These are phyloP conservation scores for Neodiprion virginianus DNA, from an alignment of 1,140 invertebrate species.

Conservation along the genomic window DNA sequence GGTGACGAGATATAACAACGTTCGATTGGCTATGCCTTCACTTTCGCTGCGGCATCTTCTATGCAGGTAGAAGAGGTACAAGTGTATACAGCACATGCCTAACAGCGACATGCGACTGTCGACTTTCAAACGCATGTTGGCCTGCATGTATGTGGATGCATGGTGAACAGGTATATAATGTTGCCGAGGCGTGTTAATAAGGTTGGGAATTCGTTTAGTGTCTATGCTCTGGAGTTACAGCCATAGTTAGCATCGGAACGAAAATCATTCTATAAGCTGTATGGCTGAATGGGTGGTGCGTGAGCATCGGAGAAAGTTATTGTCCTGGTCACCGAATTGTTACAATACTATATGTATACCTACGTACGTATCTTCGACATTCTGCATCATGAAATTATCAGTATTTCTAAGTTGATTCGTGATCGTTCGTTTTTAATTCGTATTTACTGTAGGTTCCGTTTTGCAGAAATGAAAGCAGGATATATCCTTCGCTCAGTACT, in stretches of 20 bases:
- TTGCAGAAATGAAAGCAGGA: too few relatives aligned
- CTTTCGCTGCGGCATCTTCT: constrained; percentile 43
- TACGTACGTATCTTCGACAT: too few relatives aligned
- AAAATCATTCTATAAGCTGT: constrained; percentile 31
- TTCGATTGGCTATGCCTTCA: constrained; percentile 25
- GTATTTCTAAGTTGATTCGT: too few relatives aligned
- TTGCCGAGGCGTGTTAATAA: background rate
- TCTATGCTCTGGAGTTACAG: constrained; percentile 33
- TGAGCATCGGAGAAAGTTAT: constrained; percentile 36
- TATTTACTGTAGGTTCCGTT: too few relatives aligned
- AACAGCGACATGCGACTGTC: constrained; percentile 26
- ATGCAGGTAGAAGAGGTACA: constrained; percentile 12
- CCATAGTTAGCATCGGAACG: constrained; percentile 38
- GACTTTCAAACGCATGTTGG: constrained; percentile 35
- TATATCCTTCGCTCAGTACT: too few relatives aligned
- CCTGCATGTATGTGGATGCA: background rate
- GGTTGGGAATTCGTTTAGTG: background rate
- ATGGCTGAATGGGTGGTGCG: constrained; percentile 22
- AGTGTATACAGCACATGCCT: constrained; percentile 8
- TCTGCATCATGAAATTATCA: too few relatives aligned
- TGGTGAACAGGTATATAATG: too few relatives aligned
- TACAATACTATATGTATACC: too few relatives aligned
- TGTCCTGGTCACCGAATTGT: background rate
- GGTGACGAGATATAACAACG: too few relatives aligned
- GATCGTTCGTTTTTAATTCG: too few relatives aligned